A percentile compares a stretch with the other conserved stretches of the same genome.
phyloP scores from a whole-genome alignment of 2,888 invertebrate genomes.

The Pharmacophagus antenor region DNA sequence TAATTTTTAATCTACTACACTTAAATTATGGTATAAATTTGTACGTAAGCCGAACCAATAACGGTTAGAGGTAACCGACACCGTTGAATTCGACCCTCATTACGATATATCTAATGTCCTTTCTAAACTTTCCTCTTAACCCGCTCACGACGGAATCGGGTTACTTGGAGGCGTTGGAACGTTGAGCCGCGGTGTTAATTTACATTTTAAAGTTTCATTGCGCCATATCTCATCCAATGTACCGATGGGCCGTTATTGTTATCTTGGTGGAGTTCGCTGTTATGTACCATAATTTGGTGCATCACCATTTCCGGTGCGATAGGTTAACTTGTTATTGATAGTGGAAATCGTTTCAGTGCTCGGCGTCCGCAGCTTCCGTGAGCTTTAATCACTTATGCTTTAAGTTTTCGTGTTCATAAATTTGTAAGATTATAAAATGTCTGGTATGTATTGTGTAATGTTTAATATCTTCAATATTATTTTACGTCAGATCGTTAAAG shows the following conservation, averaged over 20 bases:
- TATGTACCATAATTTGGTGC: conserved; percentile 16
- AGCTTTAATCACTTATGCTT: conserved; percentile 1
- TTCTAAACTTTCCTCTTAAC: conserved; percentile 48
- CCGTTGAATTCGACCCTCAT: conserved; percentile 19
- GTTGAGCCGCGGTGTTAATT: conserved; percentile 40
- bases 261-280: conserved; percentile 6
- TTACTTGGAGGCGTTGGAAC: conserved; percentile 60
- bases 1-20: not conserved
- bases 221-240: conserved; percentile 18
- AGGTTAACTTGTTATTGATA: conserved; percentile 17
- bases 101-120: conserved; percentile 29
- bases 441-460: no score
- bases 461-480: no score
- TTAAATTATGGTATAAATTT: conserved; percentile 6
- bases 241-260: conserved; percentile 12
- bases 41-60: conserved; percentile 2
- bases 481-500: no score
- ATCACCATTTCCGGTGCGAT: conserved; percentile 10
- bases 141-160: conserved; percentile 52
- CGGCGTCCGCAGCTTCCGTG: not conserved
- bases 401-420: not conserved
- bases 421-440: no score
- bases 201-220: conserved; percentile 31
- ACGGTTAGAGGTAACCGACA: conserved; percentile 24
- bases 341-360: conserved; percentile 11